Evolutionary conservation across 2,888 invertebrate species (phyloP).

Genomic region (Eilema sororculum): DNA sequence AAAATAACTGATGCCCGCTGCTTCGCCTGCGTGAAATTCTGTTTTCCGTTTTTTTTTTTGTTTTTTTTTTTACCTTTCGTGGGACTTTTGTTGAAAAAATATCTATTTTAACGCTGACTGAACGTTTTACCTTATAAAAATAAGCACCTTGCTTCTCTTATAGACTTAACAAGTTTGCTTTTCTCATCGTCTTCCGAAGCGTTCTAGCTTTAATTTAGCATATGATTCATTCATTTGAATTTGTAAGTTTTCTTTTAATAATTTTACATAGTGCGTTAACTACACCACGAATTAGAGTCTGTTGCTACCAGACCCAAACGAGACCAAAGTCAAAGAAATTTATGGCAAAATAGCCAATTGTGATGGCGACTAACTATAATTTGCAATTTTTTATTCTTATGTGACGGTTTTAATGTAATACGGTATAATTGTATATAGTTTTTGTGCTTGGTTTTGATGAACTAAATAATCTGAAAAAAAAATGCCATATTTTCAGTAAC

Average conservation of each 20-base stretch:
- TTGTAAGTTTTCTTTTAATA: too few species aligned
- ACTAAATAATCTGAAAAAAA: conserved; percentile 25
- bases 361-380: conserved; percentile 8
- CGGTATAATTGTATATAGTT: conserved; percentile 30
- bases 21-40: too few species aligned
- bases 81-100: too few species aligned
- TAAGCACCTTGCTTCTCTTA: neutral
- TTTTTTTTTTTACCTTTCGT: too few species aligned
- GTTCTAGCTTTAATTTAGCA: neutral
- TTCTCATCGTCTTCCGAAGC: neutral
- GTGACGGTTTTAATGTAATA: conserved; percentile 38
- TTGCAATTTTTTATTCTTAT: conserved; percentile 29
- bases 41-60: too few species aligned
- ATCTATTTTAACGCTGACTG: too few species aligned
- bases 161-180: neutral
- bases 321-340: conserved; percentile 20
- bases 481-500: neutral
- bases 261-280: too few species aligned
- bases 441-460: conserved; percentile 22
- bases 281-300: too few species aligned
- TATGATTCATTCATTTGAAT: too few species aligned
- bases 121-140: neutral
- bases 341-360: conserved; percentile 5
- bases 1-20: too few species aligned
- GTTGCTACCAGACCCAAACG: too few species aligned